Base-by-base conservation (phyloP, 2,113 vertebrate genomes). In the Phainopepla nitens region DNA sequence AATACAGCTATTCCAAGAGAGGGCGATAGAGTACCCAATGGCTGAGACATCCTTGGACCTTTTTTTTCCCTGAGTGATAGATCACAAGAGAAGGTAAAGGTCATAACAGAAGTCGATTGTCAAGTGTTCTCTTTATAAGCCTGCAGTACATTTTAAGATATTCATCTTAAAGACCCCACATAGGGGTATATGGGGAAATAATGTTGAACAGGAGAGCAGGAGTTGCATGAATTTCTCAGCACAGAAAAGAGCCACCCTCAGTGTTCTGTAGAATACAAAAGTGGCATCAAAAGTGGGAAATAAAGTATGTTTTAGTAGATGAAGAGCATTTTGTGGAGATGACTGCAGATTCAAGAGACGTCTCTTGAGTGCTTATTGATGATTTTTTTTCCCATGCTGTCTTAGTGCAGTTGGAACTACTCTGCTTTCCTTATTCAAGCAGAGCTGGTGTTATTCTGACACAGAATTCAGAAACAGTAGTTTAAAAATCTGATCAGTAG, bases 61-160 rank as follows among this genome's bases (percentile, higher is more conserved):
- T 97, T 96, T 69, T 18, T 78, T 97, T 94, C 49, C 39, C 12
- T 57, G 28, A 90, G 54, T 69, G 81, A 85, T 71, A 80, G 50
- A 60, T 81, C 57, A 28, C 33, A 76, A 87, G 35, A 91, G 65
- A 78, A 97, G 91, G 81, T 87, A 91, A 95, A 97, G 54, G 69
- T 96, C 62, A 33, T 9, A 36, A 65, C 57, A 83, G 62, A 94
- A 88, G 72, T 50, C 13, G 72, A 58, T 50, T 68, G 42, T 89
- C 87, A 79, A 82, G 47, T 90, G 47, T 93, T 96, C 81, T 56
- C 31, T 90, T 70, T 90, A 69, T 86, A 51, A 71, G 28, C 71
- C 57, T 96, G 44, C 77, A 76, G 27, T 60, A 68, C 83, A 76
- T 92, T 97, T 95, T 73, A 18, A 84, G 86, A 61, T 64, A n/a